phyloP scores from a whole-genome alignment of 1,140 invertebrate species.

The Polyergus mexicanus region DNA sequence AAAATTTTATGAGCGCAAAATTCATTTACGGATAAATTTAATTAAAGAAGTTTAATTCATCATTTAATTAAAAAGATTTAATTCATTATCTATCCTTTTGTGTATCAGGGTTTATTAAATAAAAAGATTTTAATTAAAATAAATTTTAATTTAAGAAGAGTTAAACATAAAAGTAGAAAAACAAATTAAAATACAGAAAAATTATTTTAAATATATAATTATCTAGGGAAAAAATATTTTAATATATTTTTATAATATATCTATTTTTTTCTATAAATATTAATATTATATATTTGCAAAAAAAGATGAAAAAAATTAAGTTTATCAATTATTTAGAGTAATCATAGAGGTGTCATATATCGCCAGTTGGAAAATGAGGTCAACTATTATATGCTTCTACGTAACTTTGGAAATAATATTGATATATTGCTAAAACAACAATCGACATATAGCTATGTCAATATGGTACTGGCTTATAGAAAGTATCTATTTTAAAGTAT shows the following conservation, averaged over 20 bases:
- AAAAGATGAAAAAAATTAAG: constrained; percentile 10
- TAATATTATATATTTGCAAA: not conserved
- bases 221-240: too few relatives aligned
- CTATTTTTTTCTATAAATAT: too few relatives aligned
- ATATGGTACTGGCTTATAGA: not conserved
- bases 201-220: too few relatives aligned
- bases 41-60: not conserved
- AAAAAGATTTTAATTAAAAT: not conserved
- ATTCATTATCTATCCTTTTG: too few relatives aligned
- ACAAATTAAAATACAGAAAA: too few relatives aligned
- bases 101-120: too few relatives aligned
- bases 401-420: constrained; percentile 6
- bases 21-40: not conserved
- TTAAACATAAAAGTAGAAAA: too few relatives aligned
- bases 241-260: too few relatives aligned
- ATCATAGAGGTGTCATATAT: not conserved
- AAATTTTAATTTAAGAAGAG: too few relatives aligned
- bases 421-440: constrained; percentile 25
- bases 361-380: constrained; percentile 27
- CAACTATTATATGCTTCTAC: constrained; percentile 14
- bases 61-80: too few relatives aligned
- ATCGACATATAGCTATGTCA: not conserved
- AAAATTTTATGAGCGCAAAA: not conserved
- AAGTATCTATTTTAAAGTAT: too few relatives aligned
- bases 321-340: constrained; percentile 7